Evolutionary conservation across 2,888 invertebrate species (phyloP), one percentile per base, ranked within the genome.

Genomic region (Hirtodrosophila histrioides): DNA sequence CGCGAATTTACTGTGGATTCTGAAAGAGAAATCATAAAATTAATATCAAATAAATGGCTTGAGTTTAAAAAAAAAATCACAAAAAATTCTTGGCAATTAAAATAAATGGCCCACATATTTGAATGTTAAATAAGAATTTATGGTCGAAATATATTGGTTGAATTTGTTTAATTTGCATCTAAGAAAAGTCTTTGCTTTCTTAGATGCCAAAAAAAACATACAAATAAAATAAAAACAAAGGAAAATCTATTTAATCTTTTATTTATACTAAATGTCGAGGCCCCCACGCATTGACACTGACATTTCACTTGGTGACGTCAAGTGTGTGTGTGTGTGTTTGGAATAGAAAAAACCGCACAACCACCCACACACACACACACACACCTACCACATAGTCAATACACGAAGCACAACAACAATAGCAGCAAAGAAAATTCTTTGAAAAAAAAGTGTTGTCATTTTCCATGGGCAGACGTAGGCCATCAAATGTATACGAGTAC

Each of bases 1-100:
- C 89, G 88, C 40, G 89, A 82, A 77, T 89, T 89, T 23, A 88
- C 88, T 46, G 89, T 78, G 37, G 89, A 78, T 80, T 89, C 89
- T 89, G 70, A 4, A 77, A 88, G 43, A 33, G n/a, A 61, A 58
- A 46, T 29, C 0, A 29, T 37, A 1, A 17, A 44, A 60, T 45
- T 24, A 37, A 4, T 63, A 55, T 44, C 5, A 17, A 58, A 11
- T 33, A 31, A 17, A 60, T 50, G 5, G 12, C 5, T 36, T 35
- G 9, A 27, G 5, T 17, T 11, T 5, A 9, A 4, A 44, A 4
- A 44, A 27, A 44, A 10, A 43, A 17, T 40, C 33, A 23, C 10
- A 0, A 11, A 10, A 37, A 40, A 46, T 39, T 12, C 10, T 9
- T 1, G 3, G 24, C 2, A 24, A n/a, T 35, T 0, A 3, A 31